Evolutionary conservation across 2,888 invertebrate genomes (phyloP).

Genomic region (Eilema sororculum): DNA sequence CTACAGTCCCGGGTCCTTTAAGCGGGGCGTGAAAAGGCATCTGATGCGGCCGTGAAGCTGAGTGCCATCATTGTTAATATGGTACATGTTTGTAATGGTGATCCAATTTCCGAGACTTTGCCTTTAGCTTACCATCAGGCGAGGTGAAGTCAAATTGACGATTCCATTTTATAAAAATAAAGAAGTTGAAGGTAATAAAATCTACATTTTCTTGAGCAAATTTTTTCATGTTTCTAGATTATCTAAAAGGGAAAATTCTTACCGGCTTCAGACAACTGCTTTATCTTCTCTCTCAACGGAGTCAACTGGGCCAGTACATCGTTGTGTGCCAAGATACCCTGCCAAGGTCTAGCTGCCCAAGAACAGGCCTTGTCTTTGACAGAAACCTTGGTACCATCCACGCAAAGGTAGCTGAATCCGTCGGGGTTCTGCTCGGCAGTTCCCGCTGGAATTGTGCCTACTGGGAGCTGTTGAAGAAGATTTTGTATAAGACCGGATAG

Average conservation of each 20-base stretch:
- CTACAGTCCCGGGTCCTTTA: too few relatives aligned
- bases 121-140: too few relatives aligned
- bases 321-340: slow-evolving; percentile 90
- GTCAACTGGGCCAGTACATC: slow-evolving; percentile 85
- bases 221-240: too few relatives aligned
- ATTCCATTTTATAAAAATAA: too few relatives aligned
- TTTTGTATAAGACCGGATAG: neutral
- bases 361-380: slow-evolving; percentile 89
- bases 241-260: slow-evolving; percentile 50
- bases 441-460: slow-evolving; percentile 86
- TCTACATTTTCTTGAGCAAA: too few relatives aligned
- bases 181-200: too few relatives aligned
- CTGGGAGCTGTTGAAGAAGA: slow-evolving; percentile 83
- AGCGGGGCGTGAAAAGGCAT: too few relatives aligned
- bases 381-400: slow-evolving; percentile 91
- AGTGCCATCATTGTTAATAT: too few relatives aligned
- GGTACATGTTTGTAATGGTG: too few relatives aligned
- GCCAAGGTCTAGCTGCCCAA: slow-evolving; percentile 96
- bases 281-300: slow-evolving; percentile 85
- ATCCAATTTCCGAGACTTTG: too few relatives aligned
- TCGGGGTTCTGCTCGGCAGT: slow-evolving; percentile 88
- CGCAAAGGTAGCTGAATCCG: slow-evolving; percentile 92
- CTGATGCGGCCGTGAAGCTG: too few relatives aligned
- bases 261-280: slow-evolving; percentile 83
- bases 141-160: too few relatives aligned